These are phyloP conservation scores for Hormiphora californensis DNA, from an alignment of 37 sponge, comb jelly and placozoan species.

Conservation along the genomic window DNA sequence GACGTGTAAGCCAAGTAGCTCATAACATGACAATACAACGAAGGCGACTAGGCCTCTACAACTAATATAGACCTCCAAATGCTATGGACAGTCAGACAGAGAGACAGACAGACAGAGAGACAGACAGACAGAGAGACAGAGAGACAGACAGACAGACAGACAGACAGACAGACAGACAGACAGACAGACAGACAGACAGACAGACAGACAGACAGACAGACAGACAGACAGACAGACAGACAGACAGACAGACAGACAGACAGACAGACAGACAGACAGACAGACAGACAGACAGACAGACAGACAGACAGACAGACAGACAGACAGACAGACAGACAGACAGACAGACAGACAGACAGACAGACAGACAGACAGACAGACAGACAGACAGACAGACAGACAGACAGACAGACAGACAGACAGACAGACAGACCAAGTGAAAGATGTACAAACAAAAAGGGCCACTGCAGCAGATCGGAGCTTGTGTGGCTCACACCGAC, in stretches of 20 bases:
- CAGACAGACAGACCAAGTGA: background rate
- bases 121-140: background rate
- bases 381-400: background rate
- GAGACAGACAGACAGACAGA: background rate
- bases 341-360: background rate
- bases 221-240: background rate
- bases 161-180: background rate
- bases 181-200: background rate
- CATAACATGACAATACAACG: too few species aligned
- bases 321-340: background rate
- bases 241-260: background rate
- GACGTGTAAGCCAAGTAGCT: too few species aligned
- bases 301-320: background rate
- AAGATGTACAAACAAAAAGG: background rate
- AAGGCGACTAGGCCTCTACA: too few species aligned
- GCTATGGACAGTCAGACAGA: background rate
- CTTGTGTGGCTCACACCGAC: too few species aligned
- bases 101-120: background rate
- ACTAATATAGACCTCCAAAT: background rate
- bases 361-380: background rate
- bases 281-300: conserved; percentile 1
- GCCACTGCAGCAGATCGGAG: too few species aligned
- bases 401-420: background rate
- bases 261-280: background rate
- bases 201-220: background rate